Evolutionary conservation across 2,888 invertebrate species (phyloP), one percentile per base, ranked within the genome.

Genomic region (Morpho deidamia): DNA sequence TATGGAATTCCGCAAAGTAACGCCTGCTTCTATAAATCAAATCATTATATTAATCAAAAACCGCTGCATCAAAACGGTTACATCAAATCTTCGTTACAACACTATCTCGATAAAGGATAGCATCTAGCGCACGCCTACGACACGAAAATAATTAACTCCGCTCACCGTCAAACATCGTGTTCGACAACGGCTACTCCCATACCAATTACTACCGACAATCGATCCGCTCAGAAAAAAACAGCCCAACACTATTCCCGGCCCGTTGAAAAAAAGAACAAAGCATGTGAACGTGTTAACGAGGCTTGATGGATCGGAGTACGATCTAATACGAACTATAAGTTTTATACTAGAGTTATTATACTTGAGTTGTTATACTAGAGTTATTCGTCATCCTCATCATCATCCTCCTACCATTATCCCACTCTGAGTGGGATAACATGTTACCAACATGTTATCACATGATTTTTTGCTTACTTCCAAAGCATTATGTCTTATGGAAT

Each of bases 111-210:
- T 74, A 65, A 58, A 58, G 67, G 83, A 85, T 85, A 79, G 62
- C 64, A 85, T 86, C 86, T 72, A 74, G 72, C 77, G 73, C 78
- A 59, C 83, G 84, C 82, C 84, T 82, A 83, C 83, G 78, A 85
- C 83, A 84, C 73, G 81, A 83, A 88, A 87, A 88, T 88, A 88
- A 88, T 88, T 88, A 87, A 83, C 83, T 78, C 76, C 68, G 72
- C 74, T 72, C 80, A 75, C 76, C 84, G 77, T 79, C 80, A 77
- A 85, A 87, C 85, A 85, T 76, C 76, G 78, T 86, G 88, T 88
- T 78, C 78, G 79, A 87, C 86, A 86, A 77, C 81, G 73, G 80
- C 85, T 86, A 85, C 87, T 86, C 85, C 83, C 83, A 81, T 80
- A 85, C 81, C 85, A 83, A 85, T 88, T 87, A 85, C 87, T 84